phyloP scores from a whole-genome alignment of 1,140 invertebrate species.

The Plodia interpunctella region DNA sequence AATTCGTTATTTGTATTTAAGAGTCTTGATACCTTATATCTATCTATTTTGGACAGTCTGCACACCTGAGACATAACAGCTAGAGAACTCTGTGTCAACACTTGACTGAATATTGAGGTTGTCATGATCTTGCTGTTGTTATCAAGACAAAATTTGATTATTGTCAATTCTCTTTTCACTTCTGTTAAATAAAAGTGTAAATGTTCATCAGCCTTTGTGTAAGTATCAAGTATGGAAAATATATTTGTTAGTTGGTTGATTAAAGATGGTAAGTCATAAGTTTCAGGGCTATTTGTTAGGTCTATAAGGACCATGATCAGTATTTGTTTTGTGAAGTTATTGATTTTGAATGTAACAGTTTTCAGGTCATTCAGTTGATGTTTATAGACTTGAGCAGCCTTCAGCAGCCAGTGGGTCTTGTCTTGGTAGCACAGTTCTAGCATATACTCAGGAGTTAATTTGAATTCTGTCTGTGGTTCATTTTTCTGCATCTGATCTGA shows the following conservation, averaged over 20 bases:
- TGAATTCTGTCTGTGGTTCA: conserved; percentile 60
- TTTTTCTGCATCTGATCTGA: conserved; percentile 56
- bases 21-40: conserved; percentile 69
- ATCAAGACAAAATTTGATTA: conserved; percentile 72
- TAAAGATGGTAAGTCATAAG: conserved; percentile 59
- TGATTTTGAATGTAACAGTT: conserved; percentile 68
- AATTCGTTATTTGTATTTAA: conserved; percentile 68
- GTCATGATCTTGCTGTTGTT: conserved; percentile 71
- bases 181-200: conserved; percentile 71
- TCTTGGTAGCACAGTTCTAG: conserved; percentile 68
- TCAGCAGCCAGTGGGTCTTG: conserved; percentile 69
- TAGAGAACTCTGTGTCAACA: conserved; percentile 64
- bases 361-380: conserved; percentile 64
- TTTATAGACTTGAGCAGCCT: conserved; percentile 67
- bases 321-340: conserved; percentile 70
- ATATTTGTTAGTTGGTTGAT: conserved; percentile 65
- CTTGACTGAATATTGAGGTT: conserved; percentile 64
- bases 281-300: conserved; percentile 65
- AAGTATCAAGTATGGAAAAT: conserved; percentile 68
- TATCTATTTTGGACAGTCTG: conserved; percentile 65
- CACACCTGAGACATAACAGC: conserved; percentile 74
- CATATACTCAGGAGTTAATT: conserved; percentile 69
- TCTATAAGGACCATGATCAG: conserved; percentile 71
- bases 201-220: conserved; percentile 57
- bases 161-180: conserved; percentile 68